A percentile compares a stretch with the other conserved stretches of the same genome.
Conservation (phyloP, 2,113 vertebrate genomes). For the Spermophilus dauricus region DNA sequence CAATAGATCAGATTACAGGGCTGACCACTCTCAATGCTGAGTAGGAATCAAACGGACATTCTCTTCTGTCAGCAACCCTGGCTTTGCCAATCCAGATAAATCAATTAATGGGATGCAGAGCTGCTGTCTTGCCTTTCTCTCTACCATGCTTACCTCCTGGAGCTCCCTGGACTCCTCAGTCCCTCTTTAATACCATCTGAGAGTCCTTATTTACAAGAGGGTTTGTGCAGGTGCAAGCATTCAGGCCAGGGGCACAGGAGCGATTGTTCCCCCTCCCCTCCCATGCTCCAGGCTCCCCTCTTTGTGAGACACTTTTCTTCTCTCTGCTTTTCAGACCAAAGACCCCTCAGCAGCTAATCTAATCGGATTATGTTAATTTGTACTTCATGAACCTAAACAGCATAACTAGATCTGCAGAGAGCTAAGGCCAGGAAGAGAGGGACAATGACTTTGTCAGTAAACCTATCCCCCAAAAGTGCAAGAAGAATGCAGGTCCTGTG, state of each 20-base stretch:
- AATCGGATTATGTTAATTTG: constrained; percentile 99
- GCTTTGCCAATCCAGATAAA: constrained; percentile 84
- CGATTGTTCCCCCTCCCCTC: constrained; percentile 81
- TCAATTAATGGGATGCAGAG: constrained; percentile 88
- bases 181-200: constrained; percentile 90
- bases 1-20: constrained; percentile 92
- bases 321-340: constrained; percentile 89
- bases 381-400: constrained; percentile 97
- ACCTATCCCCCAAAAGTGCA: constrained; percentile 68
- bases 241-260: constrained; percentile 87
- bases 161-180: constrained; percentile 81
- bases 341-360: constrained; percentile 94
- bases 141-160: constrained; percentile 53
- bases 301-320: constrained; percentile 95
- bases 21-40: constrained; percentile 91
- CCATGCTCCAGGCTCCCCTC: constrained; percentile 89
- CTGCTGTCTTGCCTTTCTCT: constrained; percentile 69
- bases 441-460: constrained; percentile 85
- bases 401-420: constrained; percentile 89
- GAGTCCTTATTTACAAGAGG: constrained; percentile 91
- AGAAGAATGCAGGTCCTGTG: constrained; percentile 71
- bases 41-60: constrained; percentile 89
- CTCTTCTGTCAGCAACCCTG: constrained; percentile 83
- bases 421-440: constrained; percentile 71
- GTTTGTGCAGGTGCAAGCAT: constrained; percentile 94